Evolutionary conservation across 2,888 invertebrate genomes (phyloP).

Genomic region (Villa cingulata): DNA sequence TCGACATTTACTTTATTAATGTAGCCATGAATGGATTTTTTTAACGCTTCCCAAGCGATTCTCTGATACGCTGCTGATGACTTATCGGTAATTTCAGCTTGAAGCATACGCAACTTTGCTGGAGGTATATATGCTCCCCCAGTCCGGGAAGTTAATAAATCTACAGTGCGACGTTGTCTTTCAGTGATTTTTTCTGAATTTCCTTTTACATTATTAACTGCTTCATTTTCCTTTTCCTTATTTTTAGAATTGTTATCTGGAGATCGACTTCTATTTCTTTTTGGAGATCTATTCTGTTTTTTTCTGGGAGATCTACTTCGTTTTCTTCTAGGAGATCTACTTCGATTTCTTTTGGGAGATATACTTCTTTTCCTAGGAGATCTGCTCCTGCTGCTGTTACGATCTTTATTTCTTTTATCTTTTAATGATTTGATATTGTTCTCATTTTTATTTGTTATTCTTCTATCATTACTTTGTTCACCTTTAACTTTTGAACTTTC

Average conservation of each 20-base stretch:
- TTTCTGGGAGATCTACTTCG: not conserved
- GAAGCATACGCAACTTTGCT: slow-evolving; percentile 88
- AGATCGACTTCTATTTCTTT: slow-evolving; percentile 1
- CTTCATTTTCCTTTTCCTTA: not conserved
- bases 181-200: slow-evolving; percentile 23
- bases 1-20: slow-evolving; percentile 96
- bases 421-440: not conserved
- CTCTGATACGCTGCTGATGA: slow-evolving; percentile 88
- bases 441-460: not conserved
- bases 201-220: not conserved
- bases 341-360: too few species aligned
- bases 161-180: slow-evolving; percentile 37
- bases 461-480: not conserved
- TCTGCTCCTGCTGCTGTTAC: too few species aligned
- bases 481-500: too few species aligned
- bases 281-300: not conserved
- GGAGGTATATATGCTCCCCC: slow-evolving; percentile 98
- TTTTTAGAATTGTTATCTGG: not conserved
- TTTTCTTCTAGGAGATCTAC: too few species aligned
- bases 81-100: slow-evolving; percentile 91
- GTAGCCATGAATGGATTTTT: slow-evolving; percentile 95
- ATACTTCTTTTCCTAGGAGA: too few species aligned
- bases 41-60: slow-evolving; percentile 96
- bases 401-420: not conserved
- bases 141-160: slow-evolving; percentile 67